These are phyloP conservation scores for Pipa parva DNA, from an alignment of 2,113 vertebrate species.

Conservation along the genomic window DNA sequence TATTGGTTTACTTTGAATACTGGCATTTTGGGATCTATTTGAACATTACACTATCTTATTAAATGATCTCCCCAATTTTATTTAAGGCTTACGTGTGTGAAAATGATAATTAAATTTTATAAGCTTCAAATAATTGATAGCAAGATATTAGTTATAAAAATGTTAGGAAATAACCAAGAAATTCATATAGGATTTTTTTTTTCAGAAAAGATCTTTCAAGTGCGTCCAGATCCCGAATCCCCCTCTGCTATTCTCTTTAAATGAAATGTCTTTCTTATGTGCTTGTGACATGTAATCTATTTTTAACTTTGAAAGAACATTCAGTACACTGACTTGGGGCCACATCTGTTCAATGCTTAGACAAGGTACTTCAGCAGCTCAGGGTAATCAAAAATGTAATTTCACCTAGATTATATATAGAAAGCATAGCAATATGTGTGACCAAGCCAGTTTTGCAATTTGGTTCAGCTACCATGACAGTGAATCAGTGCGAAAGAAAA, in stretches of 20 bases:
- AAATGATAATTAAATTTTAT: too few species aligned
- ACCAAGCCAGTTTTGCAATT: slow-evolving; percentile 14
- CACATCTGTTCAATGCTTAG: slow-evolving; percentile 19
- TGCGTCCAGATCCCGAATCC: neutral
- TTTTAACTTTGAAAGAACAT: slow-evolving; percentile 23
- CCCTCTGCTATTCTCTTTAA: neutral
- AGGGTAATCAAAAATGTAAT: slow-evolving; percentile 29
- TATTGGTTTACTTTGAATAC: too few species aligned
- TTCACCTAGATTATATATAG: slow-evolving; percentile 27
- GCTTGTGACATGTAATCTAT: slow-evolving; percentile 12
- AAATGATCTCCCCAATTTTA: too few species aligned
- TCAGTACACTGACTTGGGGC: slow-evolving; percentile 6
- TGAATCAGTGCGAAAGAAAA: slow-evolving; percentile 6
- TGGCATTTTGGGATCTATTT: too few species aligned
- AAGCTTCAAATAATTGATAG: too few species aligned
- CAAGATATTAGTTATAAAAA: too few species aligned
- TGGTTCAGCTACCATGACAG: slow-evolving; percentile 11
- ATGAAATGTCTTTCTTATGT: slow-evolving; percentile 2
- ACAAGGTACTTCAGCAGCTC: slow-evolving; percentile 20
- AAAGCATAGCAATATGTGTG: slow-evolving; percentile 14
- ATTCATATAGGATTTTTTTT: too few species aligned
- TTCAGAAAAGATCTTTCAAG: neutral
- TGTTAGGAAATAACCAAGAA: too few species aligned
- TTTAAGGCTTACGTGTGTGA: too few species aligned
- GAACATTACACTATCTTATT: too few species aligned